Evolutionary conservation across 2,888 invertebrate species (phyloP).

Genomic region (Ormia ochracea): DNA sequence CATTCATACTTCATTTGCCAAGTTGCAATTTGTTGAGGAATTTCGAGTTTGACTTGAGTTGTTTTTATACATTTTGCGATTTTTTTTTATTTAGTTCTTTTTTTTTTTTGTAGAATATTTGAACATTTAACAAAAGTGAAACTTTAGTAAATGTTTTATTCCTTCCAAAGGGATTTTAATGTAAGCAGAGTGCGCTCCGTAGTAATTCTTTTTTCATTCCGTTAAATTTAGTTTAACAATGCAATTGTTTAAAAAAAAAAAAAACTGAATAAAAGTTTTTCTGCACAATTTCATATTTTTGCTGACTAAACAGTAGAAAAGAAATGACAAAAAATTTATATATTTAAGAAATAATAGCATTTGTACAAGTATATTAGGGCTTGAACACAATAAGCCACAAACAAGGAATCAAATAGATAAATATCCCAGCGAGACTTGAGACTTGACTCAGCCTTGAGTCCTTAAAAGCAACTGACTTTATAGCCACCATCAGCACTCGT

Average conservation of each 20-base stretch:
- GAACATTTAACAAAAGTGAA: constrained; percentile 58
- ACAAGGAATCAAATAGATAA: constrained; percentile 4
- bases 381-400: neutral
- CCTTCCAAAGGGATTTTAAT: constrained; percentile 13
- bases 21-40: constrained; percentile 13
- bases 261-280: constrained; percentile 22
- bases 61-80: neutral
- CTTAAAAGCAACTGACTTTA: too few species aligned
- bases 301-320: constrained; percentile 1
- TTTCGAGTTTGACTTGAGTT: constrained; percentile 27
- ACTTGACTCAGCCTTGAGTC: too few species aligned
- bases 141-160: constrained; percentile 51
- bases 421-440: too few species aligned
- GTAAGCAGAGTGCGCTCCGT: neutral
- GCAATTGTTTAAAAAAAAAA: constrained; percentile 45
- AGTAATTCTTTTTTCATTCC: constrained; percentile 45
- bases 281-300: constrained; percentile 57
- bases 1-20: constrained; percentile 25
- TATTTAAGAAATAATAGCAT: neutral
- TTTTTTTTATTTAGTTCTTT: neutral
- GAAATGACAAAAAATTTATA: neutral
- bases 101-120: neutral
- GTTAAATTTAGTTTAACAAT: constrained; percentile 59
- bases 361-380: neutral
- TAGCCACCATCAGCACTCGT: too few species aligned